Base-by-base conservation (phyloP, 1,140 invertebrate species). In the Apolygus lucorum region DNA sequence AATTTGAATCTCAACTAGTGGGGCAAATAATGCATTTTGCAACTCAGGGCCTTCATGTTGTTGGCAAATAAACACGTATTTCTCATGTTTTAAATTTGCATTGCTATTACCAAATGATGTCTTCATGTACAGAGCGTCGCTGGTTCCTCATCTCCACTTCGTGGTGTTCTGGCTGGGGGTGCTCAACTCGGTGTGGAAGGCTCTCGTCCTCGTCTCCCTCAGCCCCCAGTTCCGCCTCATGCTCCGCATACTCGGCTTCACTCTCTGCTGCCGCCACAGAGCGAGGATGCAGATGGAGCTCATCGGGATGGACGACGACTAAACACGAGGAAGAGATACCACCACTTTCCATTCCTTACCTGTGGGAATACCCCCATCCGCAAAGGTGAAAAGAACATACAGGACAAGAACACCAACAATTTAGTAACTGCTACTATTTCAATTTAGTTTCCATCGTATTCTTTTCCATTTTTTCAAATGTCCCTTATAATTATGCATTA, bases 171-270 rank as follows among this genome's bases (percentile, higher is more conserved):
- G 95, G 95, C 81, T 97, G 70, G 95, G 93, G 2, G 87, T 98
- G 73, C 83, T 93, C 68, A 96, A 96, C 81, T 95, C 92, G 62
- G 93, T 94, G 76, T 95, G 92, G 90, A 98, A 97, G 81, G 90
- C 93, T 67, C 79, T 97, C 62, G 90, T 97, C 72, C 89, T 96
- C 75, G 83, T 93, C 68, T 84, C 87, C 34, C 82, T 96, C 77
- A 95, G 93, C 80, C 91, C 90, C 21, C 90, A 94, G 77, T 98
- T 97, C 81, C 85, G 95, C 66, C 83, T 92, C 63, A 91, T 92
- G 26, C 84, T 94, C 68, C 84, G 90, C 73, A 87, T 93, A 73
- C 87, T 96, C 74, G 95, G 92, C 80, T 82, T 93, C 78, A 93
- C 91, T n/a, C 83, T 93, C 71, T 95, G 91, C 79, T 95, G 92